Base-by-base conservation (phyloP, 92 coral and sea anemone species). In the Phenganax stokvisi region DNA sequence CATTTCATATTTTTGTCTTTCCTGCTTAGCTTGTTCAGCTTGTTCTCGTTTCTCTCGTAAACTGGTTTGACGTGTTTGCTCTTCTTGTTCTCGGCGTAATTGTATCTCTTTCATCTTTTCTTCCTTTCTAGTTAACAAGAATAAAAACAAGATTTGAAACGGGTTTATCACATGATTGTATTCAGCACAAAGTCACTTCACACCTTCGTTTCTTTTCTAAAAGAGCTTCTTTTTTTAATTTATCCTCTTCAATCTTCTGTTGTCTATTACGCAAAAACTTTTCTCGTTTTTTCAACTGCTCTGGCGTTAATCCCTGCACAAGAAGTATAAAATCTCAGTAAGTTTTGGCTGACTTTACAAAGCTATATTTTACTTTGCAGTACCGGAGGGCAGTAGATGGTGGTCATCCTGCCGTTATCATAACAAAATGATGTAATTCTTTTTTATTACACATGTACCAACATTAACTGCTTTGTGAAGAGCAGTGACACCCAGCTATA, bases 161-260 rank as follows among this genome's bases (percentile, higher is more conserved):
- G 12, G 9, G n/a, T 37, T 37, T 37, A 16, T 37, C 44, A 7
- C 12, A 54, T 44, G 15, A 47, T 71, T 25, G 12, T 80, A 31
- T 17, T 12, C 25, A n/a, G 56, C 63, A 25, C 0, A 61, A 13
- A 12, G 8, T 1, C 28, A 13, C 6, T 2, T 15, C 25, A 61
- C 67, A 64, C 97, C 89, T 85, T 85, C 90, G 78, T 85, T 93
- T 93, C 83, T 91, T 94, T 84, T 94, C 94, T 31, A 85, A 71
- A 70, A 88, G 90, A 1, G 87, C 91, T 76, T 91, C 98, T 70
- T 90, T 91, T 16, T 90, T 80, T n/a, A 89, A 81, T 72, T 84
- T 89, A 15, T 93, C 98, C 54, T 93, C 98, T 64, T 91, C 97
- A 55, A 84, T 89, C 67, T 91, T 93, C 77, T 91, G 90, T 85